Evolutionary conservation across 1,140 invertebrate genomes (phyloP).

Genomic region (Heliothis subflexa): DNA sequence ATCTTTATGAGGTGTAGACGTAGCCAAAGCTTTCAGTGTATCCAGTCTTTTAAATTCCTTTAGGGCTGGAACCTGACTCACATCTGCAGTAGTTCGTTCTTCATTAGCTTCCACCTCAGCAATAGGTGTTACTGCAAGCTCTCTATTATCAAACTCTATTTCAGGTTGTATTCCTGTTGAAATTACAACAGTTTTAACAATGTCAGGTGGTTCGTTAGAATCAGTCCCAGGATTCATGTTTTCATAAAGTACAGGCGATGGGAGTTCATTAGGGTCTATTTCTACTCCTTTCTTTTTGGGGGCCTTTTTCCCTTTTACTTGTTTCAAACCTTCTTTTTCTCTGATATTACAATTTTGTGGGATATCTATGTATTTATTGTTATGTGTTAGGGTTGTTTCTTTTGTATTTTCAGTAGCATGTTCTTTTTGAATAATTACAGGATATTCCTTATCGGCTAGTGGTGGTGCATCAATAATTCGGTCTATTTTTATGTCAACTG

Average conservation of each 20-base stretch:
- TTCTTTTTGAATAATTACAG: background rate
- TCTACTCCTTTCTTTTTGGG: background rate
- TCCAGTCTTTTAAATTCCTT: constrained; percentile 19
- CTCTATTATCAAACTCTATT: constrained; percentile 8
- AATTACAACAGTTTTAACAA: constrained; percentile 71
- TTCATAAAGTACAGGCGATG: constrained; percentile 47
- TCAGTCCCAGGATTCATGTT: constrained; percentile 51
- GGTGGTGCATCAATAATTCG: background rate
- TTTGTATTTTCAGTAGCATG: background rate
- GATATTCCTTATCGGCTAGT: background rate
- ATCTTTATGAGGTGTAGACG: constrained; percentile 72
- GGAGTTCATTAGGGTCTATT: background rate
- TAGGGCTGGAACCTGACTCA: background rate
- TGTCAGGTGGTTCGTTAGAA: constrained; percentile 49
- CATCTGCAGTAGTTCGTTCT: background rate
- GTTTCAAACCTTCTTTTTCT: constrained; percentile 30
- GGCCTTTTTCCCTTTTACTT: background rate
- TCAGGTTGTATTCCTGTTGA: constrained; percentile 68
- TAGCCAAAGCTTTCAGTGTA: constrained; percentile 67
- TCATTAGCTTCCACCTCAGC: background rate
- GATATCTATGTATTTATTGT: background rate
- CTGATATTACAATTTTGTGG: constrained; percentile 49
- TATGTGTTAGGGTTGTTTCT: background rate
- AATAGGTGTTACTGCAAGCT: background rate
- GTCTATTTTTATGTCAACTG: constrained; percentile 56